Percentiles rank a stretch among this genome's conserved stretches.
Evolutionary conservation across 1,140 invertebrate genomes (phyloP).

Genomic region (Caenorhabditis latens): DNA sequence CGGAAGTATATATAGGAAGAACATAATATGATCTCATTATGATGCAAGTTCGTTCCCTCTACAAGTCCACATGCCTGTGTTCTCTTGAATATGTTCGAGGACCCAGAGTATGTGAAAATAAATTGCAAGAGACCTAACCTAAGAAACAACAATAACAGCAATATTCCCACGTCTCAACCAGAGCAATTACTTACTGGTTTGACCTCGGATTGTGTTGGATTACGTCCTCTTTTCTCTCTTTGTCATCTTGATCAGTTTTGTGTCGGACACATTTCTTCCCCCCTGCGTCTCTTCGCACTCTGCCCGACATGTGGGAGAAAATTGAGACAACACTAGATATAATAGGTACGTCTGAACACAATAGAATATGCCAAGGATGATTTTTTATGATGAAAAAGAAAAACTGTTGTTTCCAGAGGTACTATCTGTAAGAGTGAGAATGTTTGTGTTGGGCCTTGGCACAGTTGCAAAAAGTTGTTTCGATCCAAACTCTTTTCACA

Average conservation of each 20-base stretch:
- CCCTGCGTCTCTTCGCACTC: background rate
- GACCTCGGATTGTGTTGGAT: conserved; percentile 2
- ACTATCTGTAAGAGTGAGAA: too few species aligned
- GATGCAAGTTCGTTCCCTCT: background rate
- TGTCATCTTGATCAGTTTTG: conserved; percentile 7
- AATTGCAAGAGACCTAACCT: background rate
- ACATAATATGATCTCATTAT: background rate
- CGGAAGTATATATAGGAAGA: background rate
- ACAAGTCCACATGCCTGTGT: background rate
- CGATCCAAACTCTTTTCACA: too few species aligned
- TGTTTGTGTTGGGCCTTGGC: too few species aligned
- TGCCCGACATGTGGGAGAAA: background rate
- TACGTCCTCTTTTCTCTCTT: background rate
- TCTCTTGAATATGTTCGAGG: background rate
- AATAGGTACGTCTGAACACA: background rate
- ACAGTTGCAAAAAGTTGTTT: too few species aligned
- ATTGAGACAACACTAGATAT: background rate
- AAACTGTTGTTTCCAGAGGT: too few species aligned
- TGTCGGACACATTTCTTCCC: conserved; percentile 16
- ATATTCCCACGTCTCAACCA: too few species aligned
- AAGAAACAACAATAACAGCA: background rate
- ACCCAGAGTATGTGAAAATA: background rate
- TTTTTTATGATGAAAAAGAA: too few species aligned
- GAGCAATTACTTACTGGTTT: background rate
- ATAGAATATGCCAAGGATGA: too few species aligned